Evolutionary conservation across 2,888 invertebrate genomes (phyloP).

Genomic region (Xylota segnis): DNA sequence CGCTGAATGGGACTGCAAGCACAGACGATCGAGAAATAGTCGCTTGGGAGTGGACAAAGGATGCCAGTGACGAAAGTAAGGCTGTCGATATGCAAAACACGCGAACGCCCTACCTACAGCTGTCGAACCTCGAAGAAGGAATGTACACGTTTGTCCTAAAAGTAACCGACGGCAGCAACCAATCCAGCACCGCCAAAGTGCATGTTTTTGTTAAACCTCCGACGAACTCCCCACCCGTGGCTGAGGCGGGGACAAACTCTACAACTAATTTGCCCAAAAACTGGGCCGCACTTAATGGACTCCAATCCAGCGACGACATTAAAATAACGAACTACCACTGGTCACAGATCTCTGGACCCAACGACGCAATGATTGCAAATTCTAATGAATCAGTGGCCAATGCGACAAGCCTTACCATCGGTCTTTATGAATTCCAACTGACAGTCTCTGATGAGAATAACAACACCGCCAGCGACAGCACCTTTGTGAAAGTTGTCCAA

Average conservation of each 20-base stretch:
- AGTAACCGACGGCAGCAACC: slow-evolving; percentile 96
- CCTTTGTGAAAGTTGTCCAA: slow-evolving; percentile 92
- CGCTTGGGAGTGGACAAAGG: slow-evolving; percentile 98
- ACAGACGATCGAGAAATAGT: slow-evolving; percentile 97
- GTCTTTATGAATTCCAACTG: slow-evolving; percentile 92
- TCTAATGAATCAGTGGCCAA: slow-evolving; percentile 89
- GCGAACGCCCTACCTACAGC: slow-evolving; percentile 93
- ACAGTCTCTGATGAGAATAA: slow-evolving; percentile 94
- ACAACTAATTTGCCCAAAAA: slow-evolving; percentile 94
- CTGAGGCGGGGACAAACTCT: slow-evolving; percentile 87
- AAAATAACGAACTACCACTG: slow-evolving; percentile 93
- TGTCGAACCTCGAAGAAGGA: slow-evolving; percentile 96
- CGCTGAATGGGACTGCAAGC: slow-evolving; percentile 94
- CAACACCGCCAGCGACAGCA: slow-evolving; percentile 90
- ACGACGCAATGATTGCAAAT: slow-evolving; percentile 86
- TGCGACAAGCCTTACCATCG: slow-evolving; percentile 92
- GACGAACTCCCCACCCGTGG: slow-evolving; percentile 92
- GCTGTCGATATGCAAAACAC: slow-evolving; percentile 99
- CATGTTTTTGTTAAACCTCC: slow-evolving; percentile 97
- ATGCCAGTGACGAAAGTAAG: slow-evolving; percentile 93
- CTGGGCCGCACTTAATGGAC: slow-evolving; percentile 92
- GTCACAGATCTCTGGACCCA: slow-evolving; percentile 91
- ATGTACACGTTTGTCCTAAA: slow-evolving; percentile 97
- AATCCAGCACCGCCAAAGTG: slow-evolving; percentile 93
- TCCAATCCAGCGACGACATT: slow-evolving; percentile 92